Base-by-base conservation (phyloP, 2,797 vertebrate species). In the Pygocentrus nattereri region DNA sequence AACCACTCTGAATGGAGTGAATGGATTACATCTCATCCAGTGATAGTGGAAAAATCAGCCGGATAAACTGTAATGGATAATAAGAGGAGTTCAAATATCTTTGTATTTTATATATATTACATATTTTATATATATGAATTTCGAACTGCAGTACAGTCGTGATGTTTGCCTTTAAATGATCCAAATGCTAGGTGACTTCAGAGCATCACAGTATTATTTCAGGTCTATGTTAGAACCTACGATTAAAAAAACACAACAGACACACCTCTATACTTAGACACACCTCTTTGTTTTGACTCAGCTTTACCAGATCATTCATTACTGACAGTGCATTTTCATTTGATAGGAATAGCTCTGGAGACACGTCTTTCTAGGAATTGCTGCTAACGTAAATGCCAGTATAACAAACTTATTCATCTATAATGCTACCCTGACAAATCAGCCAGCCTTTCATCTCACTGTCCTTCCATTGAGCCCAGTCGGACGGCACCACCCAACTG, bases 361-460 rank as follows among this genome's bases (percentile, higher is more conserved):
- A 67, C 69, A 19, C 34, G 30, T 54, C 62, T 74, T 67, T 78
- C 67, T 73, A 74, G 83, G 25, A 30, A 82, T 54, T 54, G 50
- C 59, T 30, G 19, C 69, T 41, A 56, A 75, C 5, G 54, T 41
- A 16, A 58, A 25, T 38, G 27, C 64, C 52, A 50, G 50, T 68
- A 44, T 50, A 67, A 79, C 73, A 64, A 75, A 82, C 79, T 23
- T 59, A 76, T 71, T 49, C 64, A 11, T 41, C 76, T 80, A 72
- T 73, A 80, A 84, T 78, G 59, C 80, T 67, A 78, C 77, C 52
- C 70, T 75, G 83, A 74, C 79, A 68, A 75, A 84, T 59, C 79
- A 77, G 52, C 61, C 11, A 34, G 16, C 23, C 77, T 7, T 44
- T 47, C 30, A 68, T 70, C 81, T 74, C 56, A 19, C 65, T n/a